These are phyloP conservation scores for Phymanthus crucifer DNA, from an alignment of 92 coral and sea anemone species.

Conservation along the genomic window DNA sequence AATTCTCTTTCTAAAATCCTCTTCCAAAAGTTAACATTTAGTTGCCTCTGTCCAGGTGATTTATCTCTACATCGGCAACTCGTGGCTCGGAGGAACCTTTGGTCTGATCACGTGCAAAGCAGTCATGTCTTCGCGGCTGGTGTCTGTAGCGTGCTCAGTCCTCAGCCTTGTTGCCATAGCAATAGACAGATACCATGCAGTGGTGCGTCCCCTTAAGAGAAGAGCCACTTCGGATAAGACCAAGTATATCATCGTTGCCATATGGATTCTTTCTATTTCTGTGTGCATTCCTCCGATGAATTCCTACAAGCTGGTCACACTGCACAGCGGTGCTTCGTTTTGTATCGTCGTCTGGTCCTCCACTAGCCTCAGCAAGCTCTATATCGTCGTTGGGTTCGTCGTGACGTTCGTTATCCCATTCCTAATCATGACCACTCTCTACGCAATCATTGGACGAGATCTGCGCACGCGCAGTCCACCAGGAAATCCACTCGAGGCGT, in stretches of 20 bases:
- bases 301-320: conserved; percentile 14
- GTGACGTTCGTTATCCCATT: conserved; percentile 29
- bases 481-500: conserved; percentile 5
- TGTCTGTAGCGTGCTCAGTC: conserved; percentile 40
- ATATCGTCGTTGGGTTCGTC: conserved; percentile 20
- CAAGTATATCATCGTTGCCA: conserved; percentile 2
- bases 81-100: conserved; percentile 35
- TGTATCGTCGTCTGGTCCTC: conserved; percentile 24
- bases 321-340: conserved; percentile 9
- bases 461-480: conserved; percentile 11
- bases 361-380: conserved; percentile 8
- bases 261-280: conserved; percentile 28
- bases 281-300: conserved; percentile 28
- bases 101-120: conserved; percentile 39
- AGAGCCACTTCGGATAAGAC: conserved; percentile 12
- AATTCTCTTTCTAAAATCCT: no score
- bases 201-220: conserved; percentile 11
- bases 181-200: conserved; percentile 32
- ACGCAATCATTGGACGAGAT: conserved; percentile 14
- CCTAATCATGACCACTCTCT: conserved; percentile 19
- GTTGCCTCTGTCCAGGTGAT: conserved; percentile 14
- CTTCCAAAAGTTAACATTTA: no score
- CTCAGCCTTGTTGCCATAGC: conserved; percentile 49
- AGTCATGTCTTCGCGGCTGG: conserved; percentile 39
- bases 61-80: conserved; percentile 27